These are phyloP conservation scores for Atrina japonica DNA, from an alignment of 2,888 invertebrate species.

Conservation along the genomic window DNA sequence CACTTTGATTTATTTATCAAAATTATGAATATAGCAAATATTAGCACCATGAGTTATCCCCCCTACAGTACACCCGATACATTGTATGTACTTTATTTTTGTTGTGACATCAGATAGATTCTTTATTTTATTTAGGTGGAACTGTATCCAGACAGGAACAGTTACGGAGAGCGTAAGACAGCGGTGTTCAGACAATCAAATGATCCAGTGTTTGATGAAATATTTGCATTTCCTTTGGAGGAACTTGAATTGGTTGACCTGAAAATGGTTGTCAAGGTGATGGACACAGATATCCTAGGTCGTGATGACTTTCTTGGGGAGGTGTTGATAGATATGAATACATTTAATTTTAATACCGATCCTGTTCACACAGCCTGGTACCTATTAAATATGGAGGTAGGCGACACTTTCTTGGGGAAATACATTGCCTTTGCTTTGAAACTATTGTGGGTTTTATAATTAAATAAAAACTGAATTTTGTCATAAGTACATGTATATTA, in stretches of 20 bases:
- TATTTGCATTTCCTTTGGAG: constrained; percentile 71
- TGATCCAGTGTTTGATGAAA: constrained; percentile 74
- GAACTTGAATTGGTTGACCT: constrained; percentile 59
- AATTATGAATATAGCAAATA: too few relatives aligned
- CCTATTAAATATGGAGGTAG: constrained; percentile 73
- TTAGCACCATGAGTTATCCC: too few relatives aligned
- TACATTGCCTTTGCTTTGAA: not conserved
- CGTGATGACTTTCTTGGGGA: constrained; percentile 76
- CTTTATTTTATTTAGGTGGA: too few relatives aligned
- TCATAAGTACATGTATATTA: too few relatives aligned
- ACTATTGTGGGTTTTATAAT: not conserved
- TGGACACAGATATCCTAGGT: constrained; percentile 70
- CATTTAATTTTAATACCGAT: constrained; percentile 65
- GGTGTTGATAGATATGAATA: constrained; percentile 63
- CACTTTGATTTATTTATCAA: too few relatives aligned
- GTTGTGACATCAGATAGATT: too few relatives aligned
- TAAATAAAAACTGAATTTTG: too few relatives aligned
- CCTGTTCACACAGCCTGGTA: constrained; percentile 73
- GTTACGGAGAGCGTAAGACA: constrained; percentile 62
- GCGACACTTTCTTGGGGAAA: too few relatives aligned
- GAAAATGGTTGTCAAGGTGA: constrained; percentile 69
- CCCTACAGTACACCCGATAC: too few relatives aligned
- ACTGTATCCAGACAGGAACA: constrained; percentile 63
- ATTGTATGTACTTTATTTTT: too few relatives aligned
- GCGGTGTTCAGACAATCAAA: constrained; percentile 62